Evolutionary conservation across 1,140 invertebrate genomes (phyloP), one percentile per base, ranked within the genome.

Genomic region (Lordiphosa clarofinis): DNA sequence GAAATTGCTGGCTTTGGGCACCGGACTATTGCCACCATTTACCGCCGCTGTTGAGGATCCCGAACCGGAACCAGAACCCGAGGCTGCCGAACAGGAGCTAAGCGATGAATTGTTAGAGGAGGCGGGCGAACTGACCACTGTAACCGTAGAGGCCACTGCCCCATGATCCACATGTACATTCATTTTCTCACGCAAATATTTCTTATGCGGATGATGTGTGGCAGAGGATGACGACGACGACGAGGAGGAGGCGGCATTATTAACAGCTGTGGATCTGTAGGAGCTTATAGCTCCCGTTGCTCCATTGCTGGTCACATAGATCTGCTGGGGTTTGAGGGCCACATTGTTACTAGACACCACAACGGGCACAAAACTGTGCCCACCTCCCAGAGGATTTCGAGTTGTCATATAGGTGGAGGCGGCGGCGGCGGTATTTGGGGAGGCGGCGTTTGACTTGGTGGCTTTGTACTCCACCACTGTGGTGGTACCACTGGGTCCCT

Each of bases 391-490:
- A 2, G 53, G 55, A 43, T 66, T 62, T 31, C 49, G 47, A 7
- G 56, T 48, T 5, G 13, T 31, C 35, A 48, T 33, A 53, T 59
- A 7, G 40, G 44, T 48, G 19, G 33, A 37, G n/a, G n/a, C n/a
- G n/a, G n/a, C n/a, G 36, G 62, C 33, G 10, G 13, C 56, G 33
- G 57, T 39, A 24, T 47, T 38, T 21, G 48, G 37, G 10, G 37
- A 35, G 12, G 36, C 44, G 28, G 42, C 3, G 15, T 1, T 55
- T 7, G 64, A 50, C 24, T 74, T 73, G 38, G 56, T 72, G 37
- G 84, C 73, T 37, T 88, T 88, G 59, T 88, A 88, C 56, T 88
- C 87, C 15, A 88, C 87, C 35, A 88, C 87, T 3, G 87, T 88
- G 33, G 87, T 88, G 31, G 87, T 88, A 43, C 87, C 87, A 43